Conservation (phyloP, 2,113 vertebrate genomes). For the Edolisoma coerulescens region DNA sequence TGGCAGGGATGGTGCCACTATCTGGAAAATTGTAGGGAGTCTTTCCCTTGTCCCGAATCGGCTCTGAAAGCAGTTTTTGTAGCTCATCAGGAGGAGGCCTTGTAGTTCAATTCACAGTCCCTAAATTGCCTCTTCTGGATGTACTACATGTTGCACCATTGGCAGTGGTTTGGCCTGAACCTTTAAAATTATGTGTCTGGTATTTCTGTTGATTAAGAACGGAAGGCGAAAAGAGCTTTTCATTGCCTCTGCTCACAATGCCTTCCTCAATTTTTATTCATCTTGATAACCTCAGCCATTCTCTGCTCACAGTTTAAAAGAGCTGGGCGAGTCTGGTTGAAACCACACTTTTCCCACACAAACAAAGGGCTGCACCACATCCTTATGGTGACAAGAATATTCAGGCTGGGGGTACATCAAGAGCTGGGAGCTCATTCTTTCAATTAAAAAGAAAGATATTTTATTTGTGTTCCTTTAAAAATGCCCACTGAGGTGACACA, state of each 20-base stretch:
- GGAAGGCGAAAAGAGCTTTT: not conserved
- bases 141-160: not conserved
- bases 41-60: not conserved
- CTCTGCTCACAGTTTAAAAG: not conserved
- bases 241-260: not conserved
- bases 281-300: not conserved
- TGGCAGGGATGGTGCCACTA: not conserved
- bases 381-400: not conserved
- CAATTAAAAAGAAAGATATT: not conserved
- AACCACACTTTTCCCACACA: not conserved
- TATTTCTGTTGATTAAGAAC: conserved; percentile 8
- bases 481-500: not conserved
- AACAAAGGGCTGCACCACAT: not conserved
- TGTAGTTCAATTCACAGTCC: not conserved
- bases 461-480: not conserved
- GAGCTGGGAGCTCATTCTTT: not conserved
- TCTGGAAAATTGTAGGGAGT: not conserved
- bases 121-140: not conserved
- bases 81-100: not conserved
- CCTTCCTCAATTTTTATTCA: not conserved
- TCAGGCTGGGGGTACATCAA: not conserved
- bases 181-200: not conserved
- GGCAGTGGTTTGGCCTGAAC: not conserved
- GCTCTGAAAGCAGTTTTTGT: not conserved
- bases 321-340: not conserved